Base-by-base conservation (phyloP, 2,888 invertebrate species). In the Agrochola macilenta region DNA sequence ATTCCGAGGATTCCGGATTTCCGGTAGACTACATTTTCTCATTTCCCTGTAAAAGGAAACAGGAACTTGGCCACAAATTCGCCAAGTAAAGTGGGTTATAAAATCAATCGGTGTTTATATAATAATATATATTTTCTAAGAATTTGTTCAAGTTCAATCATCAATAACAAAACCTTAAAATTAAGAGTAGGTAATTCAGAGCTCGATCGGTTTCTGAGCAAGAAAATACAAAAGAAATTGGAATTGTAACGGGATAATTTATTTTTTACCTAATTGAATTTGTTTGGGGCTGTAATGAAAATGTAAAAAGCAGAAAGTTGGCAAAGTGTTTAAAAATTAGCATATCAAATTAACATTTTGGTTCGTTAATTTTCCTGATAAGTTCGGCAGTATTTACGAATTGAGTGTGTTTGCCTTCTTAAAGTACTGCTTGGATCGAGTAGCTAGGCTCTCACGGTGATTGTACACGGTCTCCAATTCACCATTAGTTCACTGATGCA, bases 401-500 rank as follows among this genome's bases (percentile, higher is more conserved):
- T 61, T 39, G 14, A 26, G 8, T 35, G 35, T 35, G 30, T 73
- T 64, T 65, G 46, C 5, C 7, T 68, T 52, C 14, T 23, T 30
- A 30, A 78, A 63, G 35, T 60, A 68, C 35, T 39, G 39, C 52
- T 65, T 61, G 66, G 57, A 64, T 68, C n/a, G 35, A 74, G 49
- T 69, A 70, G 43, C 60, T 23, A 68, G 68, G 75, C 74, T 87
- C 88, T 76, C 89, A 89, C 87, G 79, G 80, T 60, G 69, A 84
- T 87, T 83, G 79, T 79, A 79, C 70, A 90, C 81, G 90, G 88
- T 78, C 66, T 65, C 79, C 76, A 81, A 84, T 74, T 74, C 64
- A 75, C 78, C 76, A 83, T 80, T 82, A 83, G 79, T 71, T 74
- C 82, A 83, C 66, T 83, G 90, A 83, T 83, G 86, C 87, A 78